A percentile compares a stretch with the other conserved stretches of the same genome.
Evolutionary conservation across 2,113 vertebrate species (phyloP).

Genomic region (Oncorhynchus nerka): DNA sequence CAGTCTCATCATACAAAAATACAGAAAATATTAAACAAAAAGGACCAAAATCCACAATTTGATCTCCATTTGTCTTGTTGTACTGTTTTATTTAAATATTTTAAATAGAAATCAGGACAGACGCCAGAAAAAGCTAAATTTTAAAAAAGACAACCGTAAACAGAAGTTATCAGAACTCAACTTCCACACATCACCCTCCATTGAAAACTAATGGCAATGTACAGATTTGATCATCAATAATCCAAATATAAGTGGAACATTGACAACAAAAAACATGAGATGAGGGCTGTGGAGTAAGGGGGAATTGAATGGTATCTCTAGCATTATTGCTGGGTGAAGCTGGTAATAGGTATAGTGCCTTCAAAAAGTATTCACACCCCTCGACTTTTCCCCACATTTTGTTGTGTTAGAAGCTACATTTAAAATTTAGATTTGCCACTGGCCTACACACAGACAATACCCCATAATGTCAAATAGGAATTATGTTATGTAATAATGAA

Average conservation of each 20-base stretch:
- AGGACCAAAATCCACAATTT: conserved; percentile 26
- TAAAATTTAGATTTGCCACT: no score
- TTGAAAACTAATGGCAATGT: conserved; percentile 62
- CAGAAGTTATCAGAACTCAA: conserved; percentile 43
- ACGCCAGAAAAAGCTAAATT: conserved; percentile 41
- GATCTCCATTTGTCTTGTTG: conserved; percentile 11
- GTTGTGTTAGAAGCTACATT: no score
- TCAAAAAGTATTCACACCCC: no score
- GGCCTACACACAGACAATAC: no score
- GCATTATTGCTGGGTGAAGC: conserved; percentile 74
- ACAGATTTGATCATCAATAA: conserved; percentile 49
- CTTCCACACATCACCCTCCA: conserved; percentile 50
- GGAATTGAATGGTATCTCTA: conserved; percentile 25
- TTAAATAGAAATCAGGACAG: conserved; percentile 65
- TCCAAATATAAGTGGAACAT: conserved; percentile 18
- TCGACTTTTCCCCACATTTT: no score
- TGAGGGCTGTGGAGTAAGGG: conserved; percentile 6
- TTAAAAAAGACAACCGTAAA: conserved; percentile 47
- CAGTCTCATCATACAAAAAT: conserved; percentile 46
- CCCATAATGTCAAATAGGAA: no score
- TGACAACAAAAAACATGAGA: no score
- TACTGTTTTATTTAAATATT: conserved; percentile 14
- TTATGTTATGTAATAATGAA: no score
- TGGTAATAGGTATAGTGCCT: conserved; percentile 35
- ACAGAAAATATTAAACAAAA: conserved; percentile 39